Evolutionary conservation across 2,113 vertebrate species (phyloP).

Genomic region (Camelus bactrianus): DNA sequence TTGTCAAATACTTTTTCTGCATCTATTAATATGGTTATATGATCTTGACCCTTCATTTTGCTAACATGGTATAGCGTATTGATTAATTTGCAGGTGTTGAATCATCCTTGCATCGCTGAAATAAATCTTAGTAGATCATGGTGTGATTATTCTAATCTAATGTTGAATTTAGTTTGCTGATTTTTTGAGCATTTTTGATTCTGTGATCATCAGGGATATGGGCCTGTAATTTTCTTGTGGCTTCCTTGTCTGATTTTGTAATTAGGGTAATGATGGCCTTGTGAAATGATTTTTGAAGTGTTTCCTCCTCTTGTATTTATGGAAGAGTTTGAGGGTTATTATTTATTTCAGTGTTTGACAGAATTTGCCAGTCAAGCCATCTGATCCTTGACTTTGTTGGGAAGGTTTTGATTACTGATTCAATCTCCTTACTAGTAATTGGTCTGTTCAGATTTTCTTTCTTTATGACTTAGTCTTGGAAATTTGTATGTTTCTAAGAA

Average conservation of each 20-base stretch:
- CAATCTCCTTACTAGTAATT: background rate
- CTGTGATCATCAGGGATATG: background rate
- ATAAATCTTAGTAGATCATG: background rate
- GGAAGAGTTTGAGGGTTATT: background rate
- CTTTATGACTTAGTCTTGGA: background rate
- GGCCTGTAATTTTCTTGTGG: background rate
- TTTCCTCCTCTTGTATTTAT: background rate
- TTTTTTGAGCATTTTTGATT: background rate
- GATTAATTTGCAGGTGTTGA: background rate
- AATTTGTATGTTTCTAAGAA: background rate
- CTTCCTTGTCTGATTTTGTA: background rate
- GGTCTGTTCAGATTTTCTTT: background rate
- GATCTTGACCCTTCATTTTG: background rate
- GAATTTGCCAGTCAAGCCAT: background rate
- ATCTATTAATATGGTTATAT: background rate
- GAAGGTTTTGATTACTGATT: background rate
- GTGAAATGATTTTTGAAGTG: background rate
- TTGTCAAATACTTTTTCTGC: background rate
- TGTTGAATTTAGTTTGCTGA: background rate
- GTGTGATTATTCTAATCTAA: too few relatives aligned
- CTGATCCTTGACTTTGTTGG: background rate
- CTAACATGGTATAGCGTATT: background rate
- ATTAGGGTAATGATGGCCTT: background rate
- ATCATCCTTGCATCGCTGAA: background rate
- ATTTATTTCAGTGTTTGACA: background rate